A percentile compares a stretch with the other conserved stretches of the same genome.
phyloP scores from a whole-genome alignment of 2,797 vertebrate species.

The Phyllotis vaccarum region DNA sequence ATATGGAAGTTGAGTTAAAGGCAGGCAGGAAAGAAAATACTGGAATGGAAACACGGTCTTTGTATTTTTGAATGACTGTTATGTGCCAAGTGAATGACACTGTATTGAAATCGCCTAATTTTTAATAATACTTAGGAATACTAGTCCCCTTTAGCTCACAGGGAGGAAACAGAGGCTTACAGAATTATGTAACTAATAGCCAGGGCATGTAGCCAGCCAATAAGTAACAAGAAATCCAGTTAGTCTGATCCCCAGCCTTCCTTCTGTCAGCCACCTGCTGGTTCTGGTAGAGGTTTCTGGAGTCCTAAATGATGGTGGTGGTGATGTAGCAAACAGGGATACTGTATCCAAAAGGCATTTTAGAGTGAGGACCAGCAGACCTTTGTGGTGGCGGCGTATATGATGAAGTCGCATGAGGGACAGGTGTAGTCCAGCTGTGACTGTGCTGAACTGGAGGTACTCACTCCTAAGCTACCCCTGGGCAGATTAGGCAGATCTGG shows the following conservation, averaged over 20 bases:
- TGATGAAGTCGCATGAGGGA: not conserved
- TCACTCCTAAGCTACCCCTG: not conserved
- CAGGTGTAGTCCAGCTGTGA: not conserved
- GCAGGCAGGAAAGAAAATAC: not conserved
- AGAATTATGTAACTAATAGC: not conserved
- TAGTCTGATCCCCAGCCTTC: not conserved
- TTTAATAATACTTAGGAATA: not conserved
- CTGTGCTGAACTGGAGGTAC: not conserved
- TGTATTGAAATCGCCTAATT: conserved; percentile 4
- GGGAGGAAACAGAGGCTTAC: not conserved
- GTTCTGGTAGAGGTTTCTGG: not conserved
- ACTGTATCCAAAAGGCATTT: not conserved
- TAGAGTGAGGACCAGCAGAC: not conserved
- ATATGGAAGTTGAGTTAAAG: not conserved
- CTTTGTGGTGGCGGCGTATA: not conserved
- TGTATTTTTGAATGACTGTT: not conserved
- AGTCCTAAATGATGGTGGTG: not conserved
- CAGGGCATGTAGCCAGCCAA: not conserved
- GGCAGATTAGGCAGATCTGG: not conserved
- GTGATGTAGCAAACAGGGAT: too few species aligned
- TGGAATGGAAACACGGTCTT: not conserved
- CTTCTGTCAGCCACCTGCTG: not conserved
- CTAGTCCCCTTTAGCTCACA: not conserved
- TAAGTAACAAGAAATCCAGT: not conserved
- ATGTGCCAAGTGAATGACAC: not conserved